Conservation (phyloP, 2,888 invertebrate species). For the Drosophila eohydei region DNA sequence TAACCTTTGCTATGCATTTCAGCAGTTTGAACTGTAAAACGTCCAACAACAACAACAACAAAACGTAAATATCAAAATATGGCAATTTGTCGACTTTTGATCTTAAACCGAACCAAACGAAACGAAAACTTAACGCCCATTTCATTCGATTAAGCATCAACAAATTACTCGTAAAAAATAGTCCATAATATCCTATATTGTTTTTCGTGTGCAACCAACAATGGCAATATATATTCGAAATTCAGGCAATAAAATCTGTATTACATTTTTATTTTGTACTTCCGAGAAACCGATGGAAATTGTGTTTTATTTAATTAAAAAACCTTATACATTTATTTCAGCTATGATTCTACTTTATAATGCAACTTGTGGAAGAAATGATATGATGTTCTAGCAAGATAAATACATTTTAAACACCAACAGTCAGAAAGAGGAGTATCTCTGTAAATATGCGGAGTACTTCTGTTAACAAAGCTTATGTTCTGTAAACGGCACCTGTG, state of each 20-base stretch:
- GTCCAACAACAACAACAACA: conserved; percentile 36
- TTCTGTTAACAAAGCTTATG: neutral
- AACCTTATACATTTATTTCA: too few relatives aligned
- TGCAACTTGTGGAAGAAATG: too few relatives aligned
- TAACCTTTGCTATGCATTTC: conserved; percentile 50
- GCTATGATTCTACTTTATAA: too few relatives aligned
- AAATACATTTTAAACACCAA: neutral
- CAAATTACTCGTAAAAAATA: conserved; percentile 31
- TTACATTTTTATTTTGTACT: conserved; percentile 41
- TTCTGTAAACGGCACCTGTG: conserved; percentile 1
- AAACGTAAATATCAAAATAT: conserved; percentile 28
- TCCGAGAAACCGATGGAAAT: conserved; percentile 35
- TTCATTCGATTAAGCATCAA: conserved; percentile 24
- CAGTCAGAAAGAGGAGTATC: neutral
- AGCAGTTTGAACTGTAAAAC: conserved; percentile 40
- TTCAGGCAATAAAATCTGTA: conserved; percentile 64
- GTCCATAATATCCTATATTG: neutral
- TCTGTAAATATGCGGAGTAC: conserved; percentile 1
- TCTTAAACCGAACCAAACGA: conserved; percentile 38
- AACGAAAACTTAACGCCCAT: conserved; percentile 21
- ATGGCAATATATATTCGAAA: conserved; percentile 52
- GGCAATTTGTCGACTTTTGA: conserved; percentile 39
- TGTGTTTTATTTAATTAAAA: conserved; percentile 31
- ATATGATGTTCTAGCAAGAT: too few relatives aligned
- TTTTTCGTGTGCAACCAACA: conserved; percentile 36